Conservation (phyloP, 1,140 invertebrate genomes). For the Nymphalis io region DNA sequence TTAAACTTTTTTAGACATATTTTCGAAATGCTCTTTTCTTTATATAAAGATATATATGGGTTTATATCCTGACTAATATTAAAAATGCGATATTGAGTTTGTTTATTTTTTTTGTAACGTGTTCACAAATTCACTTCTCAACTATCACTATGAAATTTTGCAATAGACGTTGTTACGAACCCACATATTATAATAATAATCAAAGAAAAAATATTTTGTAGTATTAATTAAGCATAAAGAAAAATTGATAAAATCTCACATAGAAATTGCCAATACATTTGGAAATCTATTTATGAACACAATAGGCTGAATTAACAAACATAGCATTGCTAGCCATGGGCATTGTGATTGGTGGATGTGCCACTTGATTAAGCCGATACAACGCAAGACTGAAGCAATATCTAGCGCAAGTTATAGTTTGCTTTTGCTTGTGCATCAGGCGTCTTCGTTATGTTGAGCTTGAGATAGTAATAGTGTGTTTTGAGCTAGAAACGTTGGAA, state of each 20-base stretch:
- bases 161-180: too few species aligned
- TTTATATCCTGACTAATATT: too few species aligned
- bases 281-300: constrained; percentile 8
- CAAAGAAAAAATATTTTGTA: too few species aligned
- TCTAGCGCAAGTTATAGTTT: constrained; percentile 31
- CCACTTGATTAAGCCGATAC: constrained; percentile 41
- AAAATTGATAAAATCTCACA: neutral
- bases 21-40: too few species aligned
- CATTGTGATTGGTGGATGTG: constrained; percentile 34
- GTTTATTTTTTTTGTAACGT: too few species aligned
- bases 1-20: too few species aligned
- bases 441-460: constrained; percentile 31
- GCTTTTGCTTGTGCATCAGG: constrained; percentile 39
- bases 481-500: constrained; percentile 24
- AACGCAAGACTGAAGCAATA: constrained; percentile 36
- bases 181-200: too few species aligned
- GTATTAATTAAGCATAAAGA: too few species aligned
- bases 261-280: neutral
- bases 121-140: too few species aligned
- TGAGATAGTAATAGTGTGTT: constrained; percentile 22
- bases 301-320: constrained; percentile 13
- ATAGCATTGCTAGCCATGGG: constrained; percentile 12
- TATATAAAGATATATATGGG: too few species aligned
- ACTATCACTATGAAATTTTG: too few species aligned
- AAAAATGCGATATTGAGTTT: too few species aligned